Percentiles rank a stretch among this genome's conserved stretches.
Evolutionary conservation across 2,113 vertebrate genomes (phyloP).

Genomic region (Stomatorhinus ivindoensis): DNA sequence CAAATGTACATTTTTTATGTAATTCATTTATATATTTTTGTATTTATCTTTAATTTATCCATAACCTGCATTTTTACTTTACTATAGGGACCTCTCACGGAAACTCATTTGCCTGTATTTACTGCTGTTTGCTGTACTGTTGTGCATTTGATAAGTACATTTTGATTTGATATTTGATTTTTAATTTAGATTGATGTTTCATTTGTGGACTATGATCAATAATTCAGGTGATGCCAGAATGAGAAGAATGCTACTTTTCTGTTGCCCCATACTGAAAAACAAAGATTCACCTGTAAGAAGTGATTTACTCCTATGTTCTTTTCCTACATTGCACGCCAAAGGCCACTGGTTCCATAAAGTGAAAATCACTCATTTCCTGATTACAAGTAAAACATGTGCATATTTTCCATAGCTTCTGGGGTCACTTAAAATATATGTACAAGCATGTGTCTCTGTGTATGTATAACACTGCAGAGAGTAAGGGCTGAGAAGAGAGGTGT

Average conservation of each 20-base stretch:
- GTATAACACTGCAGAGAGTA: not conserved
- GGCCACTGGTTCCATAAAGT: constrained; percentile 10
- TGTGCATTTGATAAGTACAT: not conserved
- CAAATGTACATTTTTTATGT: not conserved
- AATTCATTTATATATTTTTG: not conserved
- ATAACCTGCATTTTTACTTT: not conserved
- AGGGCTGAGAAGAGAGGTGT: not conserved
- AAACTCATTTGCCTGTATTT: not conserved
- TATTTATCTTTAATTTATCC: not conserved
- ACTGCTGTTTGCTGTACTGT: not conserved
- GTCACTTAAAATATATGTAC: constrained; percentile 2
- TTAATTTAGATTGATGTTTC: not conserved
- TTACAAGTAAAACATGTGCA: constrained; percentile 5
- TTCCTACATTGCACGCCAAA: not conserved
- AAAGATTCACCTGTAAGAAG: not conserved
- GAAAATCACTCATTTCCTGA: constrained; percentile 18
- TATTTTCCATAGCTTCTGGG: constrained; percentile 5
- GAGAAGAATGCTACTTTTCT: not conserved
- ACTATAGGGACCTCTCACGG: not conserved
- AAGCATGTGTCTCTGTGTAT: not conserved
- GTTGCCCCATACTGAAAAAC: not conserved
- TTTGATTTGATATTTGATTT: not conserved
- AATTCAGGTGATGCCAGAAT: not conserved
- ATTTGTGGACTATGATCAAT: not conserved
- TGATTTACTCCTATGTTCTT: not conserved